Conservation (phyloP, 2,113 vertebrate genomes). For the Butorides virescens region DNA sequence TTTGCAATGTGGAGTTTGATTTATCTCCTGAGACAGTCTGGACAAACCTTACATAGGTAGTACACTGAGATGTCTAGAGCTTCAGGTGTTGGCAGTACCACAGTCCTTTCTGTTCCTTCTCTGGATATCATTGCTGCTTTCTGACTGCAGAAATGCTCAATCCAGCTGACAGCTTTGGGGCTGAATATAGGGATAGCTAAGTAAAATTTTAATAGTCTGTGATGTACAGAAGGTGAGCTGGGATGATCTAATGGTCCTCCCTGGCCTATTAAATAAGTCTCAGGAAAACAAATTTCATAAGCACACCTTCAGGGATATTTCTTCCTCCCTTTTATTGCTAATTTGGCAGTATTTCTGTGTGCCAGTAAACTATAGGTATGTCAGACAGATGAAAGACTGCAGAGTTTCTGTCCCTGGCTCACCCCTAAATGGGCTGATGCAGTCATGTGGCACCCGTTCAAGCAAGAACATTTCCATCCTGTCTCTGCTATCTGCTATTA, state of each 20-base stretch:
- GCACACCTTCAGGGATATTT: background rate
- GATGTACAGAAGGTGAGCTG: background rate
- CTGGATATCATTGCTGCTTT: background rate
- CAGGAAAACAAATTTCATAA: background rate
- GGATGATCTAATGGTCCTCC: background rate
- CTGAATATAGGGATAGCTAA: background rate
- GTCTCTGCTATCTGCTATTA: background rate
- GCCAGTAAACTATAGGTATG: background rate
- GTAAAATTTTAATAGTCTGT: background rate
- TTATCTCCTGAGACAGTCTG: background rate
- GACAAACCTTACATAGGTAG: accelerated
- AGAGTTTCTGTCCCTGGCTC: background rate
- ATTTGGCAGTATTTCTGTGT: background rate
- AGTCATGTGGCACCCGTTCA: slow-evolving; percentile 1
- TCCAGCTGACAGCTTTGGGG: background rate
- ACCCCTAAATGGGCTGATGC: background rate
- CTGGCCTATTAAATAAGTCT: background rate
- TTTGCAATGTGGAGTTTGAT: background rate
- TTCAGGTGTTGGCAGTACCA: background rate
- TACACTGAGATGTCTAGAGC: background rate
- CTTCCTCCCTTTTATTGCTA: background rate
- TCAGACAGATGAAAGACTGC: background rate
- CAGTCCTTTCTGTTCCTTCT: background rate
- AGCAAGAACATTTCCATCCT: background rate
- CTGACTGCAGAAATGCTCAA: background rate